Percentiles rank a stretch among this genome's conserved stretches.
Conservation (phyloP, 2,888 invertebrate species). For the Piscicola geometra region DNA sequence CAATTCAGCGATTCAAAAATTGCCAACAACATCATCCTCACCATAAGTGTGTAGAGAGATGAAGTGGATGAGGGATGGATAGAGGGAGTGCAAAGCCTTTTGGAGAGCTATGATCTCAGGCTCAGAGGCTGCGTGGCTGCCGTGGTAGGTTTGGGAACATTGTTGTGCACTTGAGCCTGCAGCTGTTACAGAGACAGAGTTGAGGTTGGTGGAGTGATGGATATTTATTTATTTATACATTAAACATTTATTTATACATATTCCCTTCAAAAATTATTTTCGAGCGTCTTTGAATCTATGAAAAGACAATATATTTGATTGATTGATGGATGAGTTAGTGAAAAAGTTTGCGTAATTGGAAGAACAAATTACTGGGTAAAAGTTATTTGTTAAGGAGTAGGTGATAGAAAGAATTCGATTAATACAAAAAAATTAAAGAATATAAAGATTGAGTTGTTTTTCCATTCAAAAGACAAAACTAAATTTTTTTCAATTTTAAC, state of each 20-base stretch:
- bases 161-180: constrained; percentile 33
- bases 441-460: no score
- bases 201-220: not conserved
- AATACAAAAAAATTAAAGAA: no score
- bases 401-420: no score
- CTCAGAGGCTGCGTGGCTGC: constrained; percentile 36
- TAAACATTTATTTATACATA: not conserved
- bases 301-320: no score
- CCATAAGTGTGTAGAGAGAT: constrained; percentile 35
- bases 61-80: constrained; percentile 16
- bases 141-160: constrained; percentile 36
- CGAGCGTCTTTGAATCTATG: no score
- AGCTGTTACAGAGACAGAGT: no score
- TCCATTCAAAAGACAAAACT: no score
- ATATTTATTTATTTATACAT: not conserved
- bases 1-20: not conserved
- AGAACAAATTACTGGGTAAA: no score
- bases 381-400: no score
- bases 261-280: not conserved
- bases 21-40: not conserved
- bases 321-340: no score
- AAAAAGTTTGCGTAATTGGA: no score
- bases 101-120: constrained; percentile 38
- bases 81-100: constrained; percentile 2
- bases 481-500: no score